Evolutionary conservation across 1,140 invertebrate genomes (phyloP), one percentile per base, ranked within the genome.

Genomic region (Amphibalanus amphitrite): DNA sequence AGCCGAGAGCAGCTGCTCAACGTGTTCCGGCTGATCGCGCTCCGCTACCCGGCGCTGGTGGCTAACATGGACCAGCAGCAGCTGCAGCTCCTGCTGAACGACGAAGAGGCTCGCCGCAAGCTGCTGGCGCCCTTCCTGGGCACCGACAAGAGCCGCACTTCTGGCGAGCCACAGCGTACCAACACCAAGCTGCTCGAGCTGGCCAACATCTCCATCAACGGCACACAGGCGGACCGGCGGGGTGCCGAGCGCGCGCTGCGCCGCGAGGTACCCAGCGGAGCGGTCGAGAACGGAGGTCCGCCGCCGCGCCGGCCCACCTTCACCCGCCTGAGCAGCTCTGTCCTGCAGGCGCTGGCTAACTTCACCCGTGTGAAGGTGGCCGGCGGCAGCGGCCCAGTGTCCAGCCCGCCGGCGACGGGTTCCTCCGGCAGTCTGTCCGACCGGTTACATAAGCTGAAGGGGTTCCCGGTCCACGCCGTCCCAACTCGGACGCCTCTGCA

Each of bases 1-100:
- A 71, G 68, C 1, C 23, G 71, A 8, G 71, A 71, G 64, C 71
- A 71, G 71, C 71, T 71, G 28, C 64, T 71, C 28, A 71, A 67
- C 67, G 47, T 69, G 23, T 69, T 71, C 71, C 71, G 69, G 3
- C 67, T 71, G 26, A 71, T 33, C 28, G 47, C 68, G 47, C 67
- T 67, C 3, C 26, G 67, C 64, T 69, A 67, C 25, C 33, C 40
- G 28, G 64, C 68, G 28, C 47, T 38, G 38, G 71, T 29, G 20
- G 26, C 59, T 10, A 59, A 29, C 38, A 29, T 59, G 47, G 47
- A 59, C 47, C 47, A 59, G 47, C 47, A 59, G 47, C 47, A 59
- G 47, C 47, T 59, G 47, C 47, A 23, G 10, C 13, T 59, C 13
- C 47, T 59, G 47, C 47, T 59, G 13, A 59, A 59, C 47, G 47